phyloP scores from a whole-genome alignment of 2,113 vertebrate species.

The Rhynchomys soricoides region DNA sequence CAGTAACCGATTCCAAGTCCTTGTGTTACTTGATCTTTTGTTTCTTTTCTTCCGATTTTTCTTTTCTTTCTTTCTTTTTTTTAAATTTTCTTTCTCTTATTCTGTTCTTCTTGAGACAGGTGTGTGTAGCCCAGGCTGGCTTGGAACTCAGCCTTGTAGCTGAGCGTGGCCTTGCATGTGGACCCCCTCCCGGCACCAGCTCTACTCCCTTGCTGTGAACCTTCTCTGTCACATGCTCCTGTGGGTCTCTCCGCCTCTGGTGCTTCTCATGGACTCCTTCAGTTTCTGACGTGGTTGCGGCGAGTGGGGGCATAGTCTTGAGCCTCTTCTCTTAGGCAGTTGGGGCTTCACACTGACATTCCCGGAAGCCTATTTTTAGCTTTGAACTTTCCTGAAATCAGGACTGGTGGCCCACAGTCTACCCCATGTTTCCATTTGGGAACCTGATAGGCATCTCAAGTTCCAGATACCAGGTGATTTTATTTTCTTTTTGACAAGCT shows the following conservation, averaged over 20 bases:
- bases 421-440: background rate
- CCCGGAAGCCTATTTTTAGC: slow-evolving; percentile 41
- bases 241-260: background rate
- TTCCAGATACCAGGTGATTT: background rate
- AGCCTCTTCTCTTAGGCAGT: background rate
- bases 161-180: background rate
- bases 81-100: too few species aligned
- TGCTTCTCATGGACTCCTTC: background rate
- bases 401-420: background rate
- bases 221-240: background rate
- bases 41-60: background rate
- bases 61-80: too few species aligned
- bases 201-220: background rate
- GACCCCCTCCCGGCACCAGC: background rate
- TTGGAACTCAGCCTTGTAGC: background rate
- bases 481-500: background rate
- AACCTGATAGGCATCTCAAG: slow-evolving; percentile 3
- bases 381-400: background rate
- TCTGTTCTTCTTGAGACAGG: background rate
- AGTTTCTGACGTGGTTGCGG: background rate
- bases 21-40: background rate
- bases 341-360: background rate
- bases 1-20: background rate
- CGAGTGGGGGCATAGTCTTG: background rate
- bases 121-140: background rate